Evolutionary conservation across 64 coral and sea anemone species (phyloP), one percentile per base, ranked within the genome.

Genomic region (Pocillopora verrucosa): DNA sequence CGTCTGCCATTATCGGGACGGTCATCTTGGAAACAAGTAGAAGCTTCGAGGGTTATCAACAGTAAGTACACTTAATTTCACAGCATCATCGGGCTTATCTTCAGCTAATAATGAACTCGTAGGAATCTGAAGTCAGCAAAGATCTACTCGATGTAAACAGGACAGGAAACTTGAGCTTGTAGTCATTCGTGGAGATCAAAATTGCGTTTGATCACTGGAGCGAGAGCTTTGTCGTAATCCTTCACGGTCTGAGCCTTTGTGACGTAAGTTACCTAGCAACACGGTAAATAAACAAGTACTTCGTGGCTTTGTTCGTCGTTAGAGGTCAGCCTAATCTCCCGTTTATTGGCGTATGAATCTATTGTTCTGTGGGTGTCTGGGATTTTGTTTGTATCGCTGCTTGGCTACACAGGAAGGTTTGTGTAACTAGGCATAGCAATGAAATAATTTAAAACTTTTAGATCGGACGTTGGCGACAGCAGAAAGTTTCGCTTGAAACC

Each of bases 351-450:
- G 25, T 1, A 81, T 25, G 15, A 41, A 37, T 12, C 64, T 14
- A 72, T 56, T 58, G 82, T 56, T 73, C 56, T 72, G 36, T 14
- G 38, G 41, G 13, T 30, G 82, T 57, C 17, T 34, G 82, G 59
- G 64, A 79, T 56, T 67, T 81, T 72, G 38, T 85, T 81, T 85
- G 38, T 72, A 24, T 72, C 82, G 82, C 82, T 85, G 65, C 82
- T 85, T 4, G 62, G 64, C 65, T 37, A 56, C 82, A 56, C 63
- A 2, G 82, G 22, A 85, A 72, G 36, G 61, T 85, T 85, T 85
- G n/a, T 58, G 65, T 85, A 72, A 85, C 65, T 41, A 85, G 34
- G 65, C 67, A 70, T 11, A 70, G 4, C 22, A 70, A 24, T 11
- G 25, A 25, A 26, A 25, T 70, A 10, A 0, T 26, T 70, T 11